Conservation (phyloP, 2,888 invertebrate species). For the Hirtodrosophila confusa region DNA sequence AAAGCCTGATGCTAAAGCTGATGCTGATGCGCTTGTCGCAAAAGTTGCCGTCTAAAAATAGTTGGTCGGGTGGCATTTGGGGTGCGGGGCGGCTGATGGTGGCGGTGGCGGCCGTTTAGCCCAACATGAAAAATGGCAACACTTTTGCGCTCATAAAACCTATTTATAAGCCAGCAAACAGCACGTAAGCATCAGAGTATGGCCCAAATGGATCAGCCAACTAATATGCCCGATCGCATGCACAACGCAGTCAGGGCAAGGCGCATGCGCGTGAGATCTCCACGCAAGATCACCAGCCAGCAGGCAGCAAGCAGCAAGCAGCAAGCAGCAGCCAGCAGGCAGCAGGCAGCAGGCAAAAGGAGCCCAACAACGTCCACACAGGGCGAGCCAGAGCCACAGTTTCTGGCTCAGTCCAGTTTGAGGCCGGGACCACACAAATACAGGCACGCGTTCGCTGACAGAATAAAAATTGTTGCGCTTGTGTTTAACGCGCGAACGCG, state of each 20-base stretch:
- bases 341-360: constrained; percentile 28
- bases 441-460: constrained; percentile 85
- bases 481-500: constrained; percentile 84
- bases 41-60: constrained; percentile 62
- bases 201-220: constrained; percentile 34
- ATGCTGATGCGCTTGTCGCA: constrained; percentile 55
- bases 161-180: constrained; percentile 60
- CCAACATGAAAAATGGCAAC: constrained; percentile 76
- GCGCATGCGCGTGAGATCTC: constrained; percentile 82
- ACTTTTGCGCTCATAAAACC: constrained; percentile 79
- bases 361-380: constrained; percentile 32
- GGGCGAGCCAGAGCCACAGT: constrained; percentile 28
- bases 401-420: constrained; percentile 68
- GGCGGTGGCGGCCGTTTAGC: constrained; percentile 35
- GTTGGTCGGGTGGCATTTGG: constrained; percentile 25
- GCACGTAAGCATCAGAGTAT: constrained; percentile 22
- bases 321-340: constrained; percentile 28
- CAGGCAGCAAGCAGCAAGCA: constrained; percentile 29
- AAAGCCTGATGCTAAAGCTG: constrained; percentile 41
- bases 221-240: constrained; percentile 62
- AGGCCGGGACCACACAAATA: constrained; percentile 84
- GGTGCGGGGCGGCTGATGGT: neutral
- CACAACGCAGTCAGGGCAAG: constrained; percentile 48
- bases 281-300: constrained; percentile 71
- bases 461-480: constrained; percentile 84